phyloP scores from a whole-genome alignment of 92 coral and sea anemone species.

The Phenganax subtilis region DNA sequence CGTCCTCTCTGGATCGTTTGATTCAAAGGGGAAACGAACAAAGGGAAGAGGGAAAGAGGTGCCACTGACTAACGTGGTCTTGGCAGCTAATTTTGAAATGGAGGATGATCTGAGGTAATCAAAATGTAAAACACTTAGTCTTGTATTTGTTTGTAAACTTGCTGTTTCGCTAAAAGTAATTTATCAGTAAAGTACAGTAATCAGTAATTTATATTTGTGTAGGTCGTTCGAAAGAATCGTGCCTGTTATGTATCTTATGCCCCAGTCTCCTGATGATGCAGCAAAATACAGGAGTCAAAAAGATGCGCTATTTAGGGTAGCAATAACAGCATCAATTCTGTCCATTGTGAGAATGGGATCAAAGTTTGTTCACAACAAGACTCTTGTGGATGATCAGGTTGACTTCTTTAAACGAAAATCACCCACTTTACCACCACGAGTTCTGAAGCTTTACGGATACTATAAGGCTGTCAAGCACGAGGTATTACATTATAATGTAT shows the following conservation, averaged over 20 bases:
- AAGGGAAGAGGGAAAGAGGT: conserved; percentile 46
- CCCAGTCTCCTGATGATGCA: conserved; percentile 38
- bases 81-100: conserved; percentile 43
- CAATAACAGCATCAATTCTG: conserved; percentile 21
- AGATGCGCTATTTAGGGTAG: conserved; percentile 6
- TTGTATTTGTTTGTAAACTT: neutral
- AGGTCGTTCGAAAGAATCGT: conserved; percentile 46
- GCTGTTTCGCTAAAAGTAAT: neutral
- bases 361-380: conserved; percentile 4
- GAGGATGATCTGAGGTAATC: conserved; percentile 41
- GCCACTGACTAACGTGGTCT: conserved; percentile 41
- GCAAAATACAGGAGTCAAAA: conserved; percentile 32
- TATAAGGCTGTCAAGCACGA: conserved; percentile 26
- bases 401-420: conserved; percentile 15
- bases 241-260: conserved; percentile 38
- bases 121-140: neutral
- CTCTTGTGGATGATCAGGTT: conserved; percentile 28
- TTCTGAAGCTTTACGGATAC: conserved; percentile 21
- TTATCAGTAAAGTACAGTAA: neutral
- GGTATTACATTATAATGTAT: conserved; percentile 1
- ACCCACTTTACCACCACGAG: neutral
- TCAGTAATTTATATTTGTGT: neutral
- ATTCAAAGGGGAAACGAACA: conserved; percentile 43
- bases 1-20: conserved; percentile 41
- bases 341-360: conserved; percentile 13